A percentile compares a stretch with the other conserved stretches of the same genome.
Evolutionary conservation across 1,140 invertebrate species (phyloP).

Genomic region (Zaprionus davidi): DNA sequence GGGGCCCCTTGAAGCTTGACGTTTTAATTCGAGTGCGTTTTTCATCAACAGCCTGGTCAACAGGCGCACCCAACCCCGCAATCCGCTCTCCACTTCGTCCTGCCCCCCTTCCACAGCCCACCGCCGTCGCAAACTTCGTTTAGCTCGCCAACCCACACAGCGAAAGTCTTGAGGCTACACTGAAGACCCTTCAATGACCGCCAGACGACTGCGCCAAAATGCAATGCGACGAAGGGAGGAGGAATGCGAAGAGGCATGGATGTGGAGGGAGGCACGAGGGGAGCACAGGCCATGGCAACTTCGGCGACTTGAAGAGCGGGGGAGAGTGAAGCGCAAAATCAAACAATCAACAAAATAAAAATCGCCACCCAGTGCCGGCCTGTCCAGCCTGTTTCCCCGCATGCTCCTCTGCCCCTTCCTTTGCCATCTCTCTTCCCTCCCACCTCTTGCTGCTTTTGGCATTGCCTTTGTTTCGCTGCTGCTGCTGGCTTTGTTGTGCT

Average conservation of each 20-base stretch:
- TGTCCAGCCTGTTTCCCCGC: slow-evolving; percentile 24
- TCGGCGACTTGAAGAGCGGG: slow-evolving; percentile 42
- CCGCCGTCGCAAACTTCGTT: slow-evolving; percentile 61
- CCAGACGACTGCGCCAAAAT: slow-evolving; percentile 71
- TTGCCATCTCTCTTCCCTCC: background rate
- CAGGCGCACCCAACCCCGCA: background rate
- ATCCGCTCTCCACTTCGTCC: background rate
- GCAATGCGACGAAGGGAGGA: slow-evolving; percentile 26
- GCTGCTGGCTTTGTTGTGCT: slow-evolving; percentile 28
- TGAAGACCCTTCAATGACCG: slow-evolving; percentile 75
- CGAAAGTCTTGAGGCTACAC: slow-evolving; percentile 79
- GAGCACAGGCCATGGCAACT: slow-evolving; percentile 21
- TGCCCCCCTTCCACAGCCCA: background rate
- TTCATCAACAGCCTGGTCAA: slow-evolving; percentile 62
- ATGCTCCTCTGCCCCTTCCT: background rate
- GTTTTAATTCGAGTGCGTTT: slow-evolving; percentile 82
- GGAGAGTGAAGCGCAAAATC: slow-evolving; percentile 68
- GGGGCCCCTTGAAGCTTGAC: slow-evolving; percentile 22
- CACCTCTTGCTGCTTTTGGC: slow-evolving; percentile 33
- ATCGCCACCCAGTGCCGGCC: slow-evolving; percentile 42
- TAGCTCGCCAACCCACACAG: slow-evolving; percentile 55
- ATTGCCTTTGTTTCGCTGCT: slow-evolving; percentile 62
- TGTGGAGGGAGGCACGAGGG: background rate
- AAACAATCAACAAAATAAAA: slow-evolving; percentile 83
- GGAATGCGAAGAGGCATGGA: background rate